phyloP scores from a whole-genome alignment of 2,113 vertebrate genomes.

The Indri indri region DNA sequence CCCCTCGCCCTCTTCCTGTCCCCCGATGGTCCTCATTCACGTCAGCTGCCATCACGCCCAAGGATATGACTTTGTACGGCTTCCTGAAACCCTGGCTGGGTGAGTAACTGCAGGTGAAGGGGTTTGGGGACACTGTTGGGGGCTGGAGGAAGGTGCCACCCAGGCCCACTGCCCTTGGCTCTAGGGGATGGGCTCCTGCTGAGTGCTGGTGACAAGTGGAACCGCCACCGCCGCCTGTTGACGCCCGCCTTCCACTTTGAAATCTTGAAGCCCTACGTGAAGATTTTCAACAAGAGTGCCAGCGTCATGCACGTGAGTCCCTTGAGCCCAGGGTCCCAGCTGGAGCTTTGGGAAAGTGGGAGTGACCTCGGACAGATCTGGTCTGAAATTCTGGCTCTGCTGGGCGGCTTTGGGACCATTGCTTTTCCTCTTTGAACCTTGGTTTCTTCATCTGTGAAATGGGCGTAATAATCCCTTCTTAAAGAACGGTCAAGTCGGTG shows the following conservation, averaged over 20 bases:
- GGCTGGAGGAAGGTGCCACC: neutral
- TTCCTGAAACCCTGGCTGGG: constrained; percentile 93
- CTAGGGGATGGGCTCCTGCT: constrained; percentile 85
- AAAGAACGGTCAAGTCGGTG: neutral
- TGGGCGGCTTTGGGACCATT: neutral
- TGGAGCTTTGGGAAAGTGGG: neutral
- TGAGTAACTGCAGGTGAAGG: constrained; percentile 78
- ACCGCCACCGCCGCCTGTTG: constrained; percentile 84
- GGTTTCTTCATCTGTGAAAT: neutral
- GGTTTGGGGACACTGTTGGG: neutral
- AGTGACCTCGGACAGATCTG: too few species aligned
- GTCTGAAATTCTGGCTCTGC: neutral
- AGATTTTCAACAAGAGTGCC: constrained; percentile 82
- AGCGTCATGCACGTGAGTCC: constrained; percentile 89
- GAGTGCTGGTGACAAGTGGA: constrained; percentile 88
- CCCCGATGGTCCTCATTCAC: neutral
- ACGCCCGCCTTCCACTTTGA: constrained; percentile 91
- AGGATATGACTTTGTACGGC: constrained; percentile 88
- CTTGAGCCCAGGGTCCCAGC: neutral
- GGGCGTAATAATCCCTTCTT: neutral
- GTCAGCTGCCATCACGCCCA: constrained; percentile 86
- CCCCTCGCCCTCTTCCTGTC: neutral
- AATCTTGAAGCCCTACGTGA: constrained; percentile 87
- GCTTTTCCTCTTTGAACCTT: neutral
- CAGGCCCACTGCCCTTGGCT: neutral